A percentile compares a stretch with the other conserved stretches of the same genome.
These are phyloP conservation scores for Periphyllus acericola DNA, from an alignment of 2,888 invertebrate species.

Conservation along the genomic window DNA sequence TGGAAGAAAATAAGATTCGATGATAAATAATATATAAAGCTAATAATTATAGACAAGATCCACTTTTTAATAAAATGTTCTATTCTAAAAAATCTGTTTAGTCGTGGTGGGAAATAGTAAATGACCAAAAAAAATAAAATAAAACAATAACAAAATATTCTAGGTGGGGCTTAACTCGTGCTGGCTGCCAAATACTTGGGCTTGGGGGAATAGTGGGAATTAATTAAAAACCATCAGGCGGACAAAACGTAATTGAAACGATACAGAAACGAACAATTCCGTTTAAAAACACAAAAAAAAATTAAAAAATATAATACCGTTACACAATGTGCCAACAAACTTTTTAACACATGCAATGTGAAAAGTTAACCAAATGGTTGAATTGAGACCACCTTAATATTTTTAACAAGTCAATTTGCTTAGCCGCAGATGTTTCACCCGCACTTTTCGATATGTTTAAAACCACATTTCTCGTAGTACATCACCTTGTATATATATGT, in stretches of 20 bases:
- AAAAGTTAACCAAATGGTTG: neutral
- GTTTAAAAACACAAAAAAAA: slow-evolving; percentile 35
- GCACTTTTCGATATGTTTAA: neutral
- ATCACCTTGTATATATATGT: neutral
- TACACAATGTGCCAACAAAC: slow-evolving; percentile 26
- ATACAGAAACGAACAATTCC: slow-evolving; percentile 18
- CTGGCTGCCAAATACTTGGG: slow-evolving; percentile 13
- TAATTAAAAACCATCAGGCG: slow-evolving; percentile 44
- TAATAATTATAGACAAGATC: too few species aligned
- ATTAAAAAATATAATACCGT: slow-evolving; percentile 4
- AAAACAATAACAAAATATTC: slow-evolving; percentile 2
- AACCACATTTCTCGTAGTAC: neutral
- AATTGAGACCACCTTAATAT: neutral
- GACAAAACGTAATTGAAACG: slow-evolving; percentile 18
- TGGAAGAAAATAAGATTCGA: too few species aligned
- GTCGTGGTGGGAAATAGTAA: neutral
- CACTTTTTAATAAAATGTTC: too few species aligned
- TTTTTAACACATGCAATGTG: neutral
- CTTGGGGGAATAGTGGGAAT: neutral
- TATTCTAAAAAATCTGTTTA: neutral
- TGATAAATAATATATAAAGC: too few species aligned
- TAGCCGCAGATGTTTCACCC: neutral
- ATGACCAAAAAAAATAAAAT: neutral
- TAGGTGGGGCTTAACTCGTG: neutral
- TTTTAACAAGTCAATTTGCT: slow-evolving; percentile 25